Base-by-base conservation (phyloP, 2,113 vertebrate genomes). In the Numida meleagris region DNA sequence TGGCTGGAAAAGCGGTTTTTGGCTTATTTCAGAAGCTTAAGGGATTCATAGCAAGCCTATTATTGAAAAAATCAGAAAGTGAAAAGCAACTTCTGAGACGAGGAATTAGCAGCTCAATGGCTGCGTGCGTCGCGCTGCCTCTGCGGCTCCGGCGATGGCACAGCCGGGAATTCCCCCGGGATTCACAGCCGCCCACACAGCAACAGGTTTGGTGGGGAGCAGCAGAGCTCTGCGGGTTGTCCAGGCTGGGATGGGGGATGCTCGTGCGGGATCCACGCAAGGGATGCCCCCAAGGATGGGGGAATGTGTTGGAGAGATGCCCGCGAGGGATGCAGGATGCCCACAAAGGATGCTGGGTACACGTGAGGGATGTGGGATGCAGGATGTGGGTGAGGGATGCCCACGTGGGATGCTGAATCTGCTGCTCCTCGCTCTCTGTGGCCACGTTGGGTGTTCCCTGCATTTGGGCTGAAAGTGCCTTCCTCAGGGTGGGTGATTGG, bases 31-130 rank as follows among this genome's bases (percentile, higher is more conserved):
- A 68, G 96, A 80, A 97, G 97, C 97, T 98, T 98, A 98, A 98
- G 96, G 97, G 94, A 96, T 97, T 98, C 97, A 4, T 88, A 93
- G 86, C 97, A 96, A 98, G 96, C 96, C 97, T 97, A 92, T 98
- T 98, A 98, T 97, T 97, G 98, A 97, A 96, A 96, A 98, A 98
- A 97, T 97, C 96, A 97, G 97, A 97, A 97, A 97, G 95, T 93
- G 97, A 97, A 98, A 97, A 97, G 96, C 96, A 97, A 97, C 97
- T 97, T 98, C 91, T 88, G 94, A 97, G 97, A 93, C 88, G 24
- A 96, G 82, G 97, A 98, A 98, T 97, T 97, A 98, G 95, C 95
- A 89, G 87, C 96, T 97, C 88, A 36, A 57, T 68, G 95, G 86
- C 93, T 82, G 62, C 20, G 9, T 18, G 59, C 2, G 63, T 40